A percentile compares a stretch with the other conserved stretches of the same genome.
Evolutionary conservation across 1,140 invertebrate species (phyloP).

Genomic region (Eupristina koningsbergeri): DNA sequence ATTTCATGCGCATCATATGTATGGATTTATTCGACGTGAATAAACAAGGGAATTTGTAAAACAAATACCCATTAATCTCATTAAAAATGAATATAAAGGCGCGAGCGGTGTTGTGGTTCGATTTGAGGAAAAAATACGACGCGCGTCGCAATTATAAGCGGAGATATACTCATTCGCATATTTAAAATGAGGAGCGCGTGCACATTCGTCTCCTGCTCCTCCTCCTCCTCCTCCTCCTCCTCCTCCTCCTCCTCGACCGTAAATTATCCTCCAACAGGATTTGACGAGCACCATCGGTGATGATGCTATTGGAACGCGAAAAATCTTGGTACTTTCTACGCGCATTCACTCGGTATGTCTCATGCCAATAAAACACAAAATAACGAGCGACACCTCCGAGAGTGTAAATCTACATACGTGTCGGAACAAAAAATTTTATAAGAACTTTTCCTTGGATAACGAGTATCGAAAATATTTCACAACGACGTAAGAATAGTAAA

Average conservation of each 20-base stretch:
- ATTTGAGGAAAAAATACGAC: not conserved
- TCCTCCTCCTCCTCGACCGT: not conserved
- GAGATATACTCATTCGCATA: not conserved
- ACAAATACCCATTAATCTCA: constrained; percentile 30
- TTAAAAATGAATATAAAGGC: constrained; percentile 29
- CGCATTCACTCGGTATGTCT: not conserved
- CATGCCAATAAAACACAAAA: not conserved
- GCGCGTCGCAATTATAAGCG: not conserved
- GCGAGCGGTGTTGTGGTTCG: not conserved
- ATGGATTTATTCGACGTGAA: constrained; percentile 24
- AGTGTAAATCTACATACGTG: not conserved
- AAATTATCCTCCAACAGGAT: constrained; percentile 24
- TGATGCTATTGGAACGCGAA: not conserved
- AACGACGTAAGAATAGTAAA: not conserved
- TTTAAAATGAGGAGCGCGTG: not conserved
- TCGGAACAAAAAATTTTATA: not conserved
- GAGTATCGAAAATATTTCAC: constrained; percentile 5
- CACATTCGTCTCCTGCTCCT: too few species aligned
- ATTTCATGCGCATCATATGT: constrained; percentile 20
- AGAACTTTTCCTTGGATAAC: not conserved
- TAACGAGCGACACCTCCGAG: not conserved
- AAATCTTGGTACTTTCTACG: constrained; percentile 21
- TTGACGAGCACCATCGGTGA: constrained; percentile 19
- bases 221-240: too few species aligned
- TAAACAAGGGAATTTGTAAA: constrained; percentile 18